phyloP scores from a whole-genome alignment of 2,797 vertebrate species.

The Phataginus tricuspis region DNA sequence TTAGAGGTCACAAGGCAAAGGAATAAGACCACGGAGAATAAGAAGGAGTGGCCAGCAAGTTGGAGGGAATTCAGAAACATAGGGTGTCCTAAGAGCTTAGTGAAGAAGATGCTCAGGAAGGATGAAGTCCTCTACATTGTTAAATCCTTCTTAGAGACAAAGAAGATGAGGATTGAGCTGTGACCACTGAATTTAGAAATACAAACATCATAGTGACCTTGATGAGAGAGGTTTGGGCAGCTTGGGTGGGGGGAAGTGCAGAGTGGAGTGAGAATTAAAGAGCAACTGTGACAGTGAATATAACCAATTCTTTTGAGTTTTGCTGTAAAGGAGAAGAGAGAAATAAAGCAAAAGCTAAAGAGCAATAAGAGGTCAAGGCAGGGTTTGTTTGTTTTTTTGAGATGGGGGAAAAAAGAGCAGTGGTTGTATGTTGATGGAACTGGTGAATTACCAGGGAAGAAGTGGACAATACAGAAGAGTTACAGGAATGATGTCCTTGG shows the following conservation, averaged over 20 bases:
- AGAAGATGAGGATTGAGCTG: neutral
- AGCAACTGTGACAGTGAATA: neutral
- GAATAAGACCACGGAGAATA: neutral
- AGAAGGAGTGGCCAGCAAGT: neutral
- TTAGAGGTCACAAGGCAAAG: neutral
- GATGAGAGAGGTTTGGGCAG: neutral
- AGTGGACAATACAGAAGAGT: neutral
- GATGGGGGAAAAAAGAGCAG: neutral
- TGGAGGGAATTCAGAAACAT: neutral
- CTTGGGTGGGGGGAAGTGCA: neutral
- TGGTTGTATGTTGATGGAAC: neutral
- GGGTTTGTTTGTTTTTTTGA: slow-evolving; percentile 5
- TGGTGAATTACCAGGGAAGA: neutral
- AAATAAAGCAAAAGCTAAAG: neutral
- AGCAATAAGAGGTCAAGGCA: neutral
- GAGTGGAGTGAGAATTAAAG: neutral
- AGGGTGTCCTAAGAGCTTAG: neutral
- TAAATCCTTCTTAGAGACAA: neutral
- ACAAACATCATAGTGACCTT: neutral
- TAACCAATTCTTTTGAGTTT: neutral
- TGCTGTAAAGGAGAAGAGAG: neutral
- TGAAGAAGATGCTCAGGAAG: neutral
- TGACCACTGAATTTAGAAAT: neutral
- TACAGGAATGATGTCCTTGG: slow-evolving; percentile 22
- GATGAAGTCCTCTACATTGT: no score